A percentile compares a stretch with the other conserved stretches of the same genome.
Conservation (phyloP, 2,888 invertebrate species). For the Leptopterna dolabrata region DNA sequence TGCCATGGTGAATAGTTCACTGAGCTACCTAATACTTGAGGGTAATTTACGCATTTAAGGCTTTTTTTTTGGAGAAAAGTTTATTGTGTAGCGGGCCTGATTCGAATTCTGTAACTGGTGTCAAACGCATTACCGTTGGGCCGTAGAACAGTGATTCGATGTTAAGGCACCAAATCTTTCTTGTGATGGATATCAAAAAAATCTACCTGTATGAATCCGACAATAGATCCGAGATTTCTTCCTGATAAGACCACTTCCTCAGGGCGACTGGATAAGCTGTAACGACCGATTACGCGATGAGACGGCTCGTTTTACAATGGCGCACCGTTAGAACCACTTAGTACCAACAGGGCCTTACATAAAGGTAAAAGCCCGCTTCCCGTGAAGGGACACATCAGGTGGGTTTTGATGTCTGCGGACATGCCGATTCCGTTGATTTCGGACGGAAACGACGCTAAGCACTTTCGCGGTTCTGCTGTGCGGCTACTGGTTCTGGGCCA, state of each 20-base stretch:
- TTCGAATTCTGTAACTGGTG: too few species aligned
- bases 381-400: not conserved
- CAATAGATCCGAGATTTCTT: too few species aligned
- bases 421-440: not conserved
- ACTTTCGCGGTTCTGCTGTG: not conserved
- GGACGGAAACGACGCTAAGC: slow-evolving; percentile 10
- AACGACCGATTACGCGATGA: not conserved
- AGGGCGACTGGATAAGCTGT: not conserved
- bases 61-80: too few species aligned
- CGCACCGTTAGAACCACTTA: not conserved
- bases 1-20: too few species aligned
- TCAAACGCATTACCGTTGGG: too few species aligned
- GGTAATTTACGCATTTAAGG: too few species aligned
- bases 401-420: not conserved
- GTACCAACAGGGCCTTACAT: not conserved
- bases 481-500: not conserved
- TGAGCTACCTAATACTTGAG: too few species aligned
- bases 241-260: not conserved
- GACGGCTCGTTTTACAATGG: not conserved
- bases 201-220: too few species aligned
- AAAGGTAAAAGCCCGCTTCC: not conserved
- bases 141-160: too few species aligned
- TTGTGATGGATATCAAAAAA: too few species aligned
- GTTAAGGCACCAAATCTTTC: too few species aligned
- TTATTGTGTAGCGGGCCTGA: too few species aligned